These are phyloP conservation scores for Thalassoma bifasciatum DNA, from an alignment of 2,113 vertebrate species.

Conservation along the genomic window DNA sequence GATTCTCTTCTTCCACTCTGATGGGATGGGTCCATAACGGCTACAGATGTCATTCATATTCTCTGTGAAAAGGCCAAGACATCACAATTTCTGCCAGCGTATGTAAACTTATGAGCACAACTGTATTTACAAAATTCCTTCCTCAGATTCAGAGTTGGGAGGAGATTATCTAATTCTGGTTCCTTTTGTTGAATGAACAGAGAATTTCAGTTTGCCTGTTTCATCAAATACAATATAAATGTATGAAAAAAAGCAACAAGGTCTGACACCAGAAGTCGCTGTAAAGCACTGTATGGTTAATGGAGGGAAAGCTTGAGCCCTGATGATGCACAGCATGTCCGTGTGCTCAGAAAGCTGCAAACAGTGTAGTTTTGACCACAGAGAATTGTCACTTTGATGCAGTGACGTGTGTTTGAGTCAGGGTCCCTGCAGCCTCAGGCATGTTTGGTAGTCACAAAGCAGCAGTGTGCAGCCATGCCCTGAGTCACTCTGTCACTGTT, in stretches of 20 bases:
- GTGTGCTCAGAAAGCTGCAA: neutral
- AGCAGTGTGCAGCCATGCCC: neutral
- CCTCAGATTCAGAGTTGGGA: neutral
- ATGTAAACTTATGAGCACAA: too few relatives aligned
- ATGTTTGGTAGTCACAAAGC: slow-evolving; percentile 14
- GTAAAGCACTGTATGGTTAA: too few relatives aligned
- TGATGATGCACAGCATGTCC: neutral
- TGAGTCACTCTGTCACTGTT: slow-evolving; percentile 38
- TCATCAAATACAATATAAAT: too few relatives aligned
- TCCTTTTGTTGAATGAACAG: neutral
- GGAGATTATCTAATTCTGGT: neutral
- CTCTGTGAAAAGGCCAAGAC: too few relatives aligned
- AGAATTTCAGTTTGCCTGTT: neutral
- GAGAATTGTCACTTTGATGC: neutral
- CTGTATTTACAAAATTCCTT: neutral
- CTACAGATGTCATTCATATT: too few relatives aligned
- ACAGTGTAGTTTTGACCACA: neutral
- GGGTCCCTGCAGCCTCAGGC: neutral
- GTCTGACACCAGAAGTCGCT: too few relatives aligned
- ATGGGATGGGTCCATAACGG: too few relatives aligned
- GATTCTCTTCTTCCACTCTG: too few relatives aligned
- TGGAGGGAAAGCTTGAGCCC: neutral
- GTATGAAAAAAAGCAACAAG: too few relatives aligned
- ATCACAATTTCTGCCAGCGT: too few relatives aligned
- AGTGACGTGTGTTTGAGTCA: neutral